These are phyloP conservation scores for Myotis vivesi DNA, from an alignment of 2,797 vertebrate genomes.

Conservation along the genomic window DNA sequence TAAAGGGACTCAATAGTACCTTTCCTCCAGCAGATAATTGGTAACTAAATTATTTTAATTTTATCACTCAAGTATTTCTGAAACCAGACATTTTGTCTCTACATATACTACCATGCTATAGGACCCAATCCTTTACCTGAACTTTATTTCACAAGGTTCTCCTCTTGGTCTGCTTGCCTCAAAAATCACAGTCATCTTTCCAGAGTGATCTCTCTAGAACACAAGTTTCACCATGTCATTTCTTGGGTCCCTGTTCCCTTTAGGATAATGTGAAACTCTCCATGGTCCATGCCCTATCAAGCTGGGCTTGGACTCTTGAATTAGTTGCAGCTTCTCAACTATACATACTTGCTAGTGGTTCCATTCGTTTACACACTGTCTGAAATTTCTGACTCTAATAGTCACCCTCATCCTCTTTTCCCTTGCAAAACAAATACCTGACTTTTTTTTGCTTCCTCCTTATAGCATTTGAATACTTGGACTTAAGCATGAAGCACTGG, in stretches of 20 bases:
- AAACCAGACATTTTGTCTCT: neutral
- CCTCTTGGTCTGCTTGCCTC: neutral
- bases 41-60: neutral
- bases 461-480: neutral
- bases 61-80: neutral
- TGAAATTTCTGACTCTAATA: neutral
- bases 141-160: neutral
- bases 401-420: neutral
- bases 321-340: neutral
- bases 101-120: accelerated
- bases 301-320: neutral
- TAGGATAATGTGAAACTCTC: neutral
- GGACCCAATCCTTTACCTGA: neutral
- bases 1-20: neutral
- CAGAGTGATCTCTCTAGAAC: neutral
- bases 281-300: neutral
- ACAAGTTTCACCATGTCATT: neutral
- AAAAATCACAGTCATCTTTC: neutral
- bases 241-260: neutral
- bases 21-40: neutral
- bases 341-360: neutral
- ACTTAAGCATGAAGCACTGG: no score
- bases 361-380: neutral
- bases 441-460: neutral
- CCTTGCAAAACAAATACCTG: neutral